Evolutionary conservation across 2,797 vertebrate species (phyloP).

Genomic region (Mormyrops attenuatus): DNA sequence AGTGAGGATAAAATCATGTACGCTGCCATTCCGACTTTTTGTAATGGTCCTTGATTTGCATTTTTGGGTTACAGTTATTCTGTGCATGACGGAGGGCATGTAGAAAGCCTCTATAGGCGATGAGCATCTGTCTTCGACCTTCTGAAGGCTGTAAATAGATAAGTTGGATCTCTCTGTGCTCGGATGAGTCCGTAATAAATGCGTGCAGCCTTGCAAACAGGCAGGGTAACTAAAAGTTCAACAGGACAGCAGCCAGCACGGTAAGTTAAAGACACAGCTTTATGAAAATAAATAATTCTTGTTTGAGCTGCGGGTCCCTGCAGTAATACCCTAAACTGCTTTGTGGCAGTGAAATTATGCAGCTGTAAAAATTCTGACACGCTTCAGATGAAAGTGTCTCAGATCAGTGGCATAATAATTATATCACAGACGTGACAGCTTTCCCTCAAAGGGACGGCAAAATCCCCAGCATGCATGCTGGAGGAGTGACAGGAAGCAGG

Average conservation of each 20-base stretch:
- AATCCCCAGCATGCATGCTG: background rate
- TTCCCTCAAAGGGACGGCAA: background rate
- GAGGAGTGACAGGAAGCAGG: background rate
- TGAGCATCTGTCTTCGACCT: background rate
- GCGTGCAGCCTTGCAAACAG: background rate
- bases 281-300: background rate
- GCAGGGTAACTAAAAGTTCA: background rate
- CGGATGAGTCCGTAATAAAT: background rate
- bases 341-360: background rate
- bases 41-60: background rate
- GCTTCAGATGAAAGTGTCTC: background rate
- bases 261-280: background rate
- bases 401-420: background rate
- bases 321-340: background rate
- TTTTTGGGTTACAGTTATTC: background rate
- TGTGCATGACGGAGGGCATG: background rate
- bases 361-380: conserved; percentile 25
- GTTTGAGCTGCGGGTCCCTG: background rate
- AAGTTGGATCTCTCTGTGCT: background rate
- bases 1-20: background rate
- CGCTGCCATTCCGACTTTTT: background rate
- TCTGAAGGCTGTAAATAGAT: background rate
- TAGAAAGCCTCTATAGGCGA: background rate
- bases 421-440: conserved; percentile 6
- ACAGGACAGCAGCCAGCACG: background rate